Evolutionary conservation across 2,113 vertebrate genomes (phyloP).

Genomic region (Ictalurus punctatus): DNA sequence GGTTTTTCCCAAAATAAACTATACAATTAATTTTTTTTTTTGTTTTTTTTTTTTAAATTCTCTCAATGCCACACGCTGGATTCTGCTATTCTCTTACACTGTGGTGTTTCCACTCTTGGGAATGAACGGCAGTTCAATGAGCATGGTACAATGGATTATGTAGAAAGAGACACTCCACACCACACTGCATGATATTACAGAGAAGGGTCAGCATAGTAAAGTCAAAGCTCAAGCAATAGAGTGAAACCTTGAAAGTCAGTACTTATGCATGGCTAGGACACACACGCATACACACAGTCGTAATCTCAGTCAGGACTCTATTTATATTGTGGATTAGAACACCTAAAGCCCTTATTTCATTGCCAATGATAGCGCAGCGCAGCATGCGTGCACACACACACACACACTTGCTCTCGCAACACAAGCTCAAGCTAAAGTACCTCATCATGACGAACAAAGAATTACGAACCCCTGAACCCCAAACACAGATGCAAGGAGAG

Average conservation of each 20-base stretch:
- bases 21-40: not conserved
- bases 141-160: not conserved
- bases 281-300: conserved; percentile 20
- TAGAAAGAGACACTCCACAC: not conserved
- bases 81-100: not conserved
- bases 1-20: not conserved
- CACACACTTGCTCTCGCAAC: not conserved
- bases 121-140: not conserved
- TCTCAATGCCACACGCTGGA: not conserved
- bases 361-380: conserved; percentile 44
- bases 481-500: not conserved
- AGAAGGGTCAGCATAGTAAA: not conserved
- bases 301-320: conserved; percentile 64
- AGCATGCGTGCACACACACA: not conserved
- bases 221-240: conserved; percentile 14
- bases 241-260: conserved; percentile 31
- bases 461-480: not conserved
- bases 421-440: not conserved
- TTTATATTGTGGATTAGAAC: conserved; percentile 69
- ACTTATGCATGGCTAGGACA: conserved; percentile 34
- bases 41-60: too few relatives aligned
- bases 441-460: too few relatives aligned
- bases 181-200: not conserved
- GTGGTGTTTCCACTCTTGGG: not conserved
- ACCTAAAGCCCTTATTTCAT: conserved; percentile 67